Base-by-base conservation (phyloP, 1,140 invertebrate genomes). In the Hypsibius dujardini region DNA sequence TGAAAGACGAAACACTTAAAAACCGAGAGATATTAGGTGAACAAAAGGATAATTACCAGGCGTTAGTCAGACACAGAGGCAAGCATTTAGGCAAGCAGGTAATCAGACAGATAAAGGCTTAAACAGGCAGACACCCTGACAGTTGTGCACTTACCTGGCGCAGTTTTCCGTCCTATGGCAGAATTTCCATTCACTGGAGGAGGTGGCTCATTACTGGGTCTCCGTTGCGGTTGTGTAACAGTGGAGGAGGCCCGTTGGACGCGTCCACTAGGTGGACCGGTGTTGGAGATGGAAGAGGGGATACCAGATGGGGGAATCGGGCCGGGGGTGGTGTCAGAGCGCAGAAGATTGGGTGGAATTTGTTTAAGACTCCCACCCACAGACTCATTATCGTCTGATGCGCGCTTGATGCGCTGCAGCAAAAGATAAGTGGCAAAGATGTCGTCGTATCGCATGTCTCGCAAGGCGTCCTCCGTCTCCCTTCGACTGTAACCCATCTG, bases 361-460 rank as follows among this genome's bases (percentile, higher is more conserved):
- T 28, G 40, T 90, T 88, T 90, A 92, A 79, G 1, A 12, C 15
- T 28, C 74, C 59, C 47, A 77, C 74, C 62, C 77, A 76, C 15
- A 70, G 59, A 60, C 75, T 28, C 28, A 28, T 77, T 40, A 69
- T 47, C 75, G 56, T 76, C 76, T 42, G 72, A 75, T 72, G 74
- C 70, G 62, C 73, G 71, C 70, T 69, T 47, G 47, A 70, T 90
- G 80, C 91, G 87, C 76, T 90, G 90, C 73, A 96, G 84, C 73
- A 96, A 82, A 76, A 97, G 84, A 83, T 99, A 99, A 60, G 93
- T 97, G 62, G 95, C 96, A 80, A 95, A 97, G 59, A 97, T 90
- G 80, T 99, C 95, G 81, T 99, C 95, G 82, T 98, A 99, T 80
- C 95, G 95, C 77, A 92, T 90, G 79, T 90, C 88, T 76, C 89